These are phyloP conservation scores for Prionchulus punctatus DNA, from an alignment of 2,888 invertebrate species.

Conservation along the genomic window DNA sequence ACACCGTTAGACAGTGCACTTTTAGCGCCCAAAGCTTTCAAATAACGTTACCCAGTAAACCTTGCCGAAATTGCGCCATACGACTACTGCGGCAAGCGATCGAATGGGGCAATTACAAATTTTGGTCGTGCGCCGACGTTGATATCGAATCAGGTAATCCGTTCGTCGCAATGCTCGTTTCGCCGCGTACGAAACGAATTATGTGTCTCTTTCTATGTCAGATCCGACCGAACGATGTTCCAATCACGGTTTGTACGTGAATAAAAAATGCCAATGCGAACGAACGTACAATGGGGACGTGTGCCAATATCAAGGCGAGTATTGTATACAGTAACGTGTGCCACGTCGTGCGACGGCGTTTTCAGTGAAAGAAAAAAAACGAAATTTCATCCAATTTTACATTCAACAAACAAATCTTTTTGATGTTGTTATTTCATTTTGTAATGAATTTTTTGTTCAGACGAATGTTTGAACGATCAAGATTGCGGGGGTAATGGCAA, in stretches of 20 bases:
- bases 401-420: too few relatives aligned
- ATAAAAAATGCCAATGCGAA: slow-evolving; percentile 32
- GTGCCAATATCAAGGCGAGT: slow-evolving; percentile 55
- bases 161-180: neutral
- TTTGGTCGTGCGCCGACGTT: slow-evolving; percentile 91
- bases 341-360: too few relatives aligned
- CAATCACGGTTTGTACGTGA: slow-evolving; percentile 49
- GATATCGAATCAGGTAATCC: slow-evolving; percentile 14
- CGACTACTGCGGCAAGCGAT: slow-evolving; percentile 71
- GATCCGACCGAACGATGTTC: slow-evolving; percentile 63
- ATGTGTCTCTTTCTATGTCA: slow-evolving; percentile 13
- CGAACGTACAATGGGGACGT: slow-evolving; percentile 54
- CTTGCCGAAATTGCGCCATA: slow-evolving; percentile 72
- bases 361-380: too few relatives aligned
- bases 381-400: too few relatives aligned
- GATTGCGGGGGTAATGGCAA: slow-evolving; percentile 69
- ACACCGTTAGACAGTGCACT: too few relatives aligned
- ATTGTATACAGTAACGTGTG: too few relatives aligned
- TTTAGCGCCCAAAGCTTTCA: slow-evolving; percentile 62
- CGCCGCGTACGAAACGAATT: slow-evolving; percentile 45
- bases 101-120: slow-evolving; percentile 74
- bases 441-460: slow-evolving; percentile 35
- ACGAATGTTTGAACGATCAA: slow-evolving; percentile 64
- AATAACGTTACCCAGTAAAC: slow-evolving; percentile 60
- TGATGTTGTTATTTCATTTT: too few relatives aligned